Conservation (phyloP, 2,797 vertebrate genomes). For the Gorsachius magnificus region DNA sequence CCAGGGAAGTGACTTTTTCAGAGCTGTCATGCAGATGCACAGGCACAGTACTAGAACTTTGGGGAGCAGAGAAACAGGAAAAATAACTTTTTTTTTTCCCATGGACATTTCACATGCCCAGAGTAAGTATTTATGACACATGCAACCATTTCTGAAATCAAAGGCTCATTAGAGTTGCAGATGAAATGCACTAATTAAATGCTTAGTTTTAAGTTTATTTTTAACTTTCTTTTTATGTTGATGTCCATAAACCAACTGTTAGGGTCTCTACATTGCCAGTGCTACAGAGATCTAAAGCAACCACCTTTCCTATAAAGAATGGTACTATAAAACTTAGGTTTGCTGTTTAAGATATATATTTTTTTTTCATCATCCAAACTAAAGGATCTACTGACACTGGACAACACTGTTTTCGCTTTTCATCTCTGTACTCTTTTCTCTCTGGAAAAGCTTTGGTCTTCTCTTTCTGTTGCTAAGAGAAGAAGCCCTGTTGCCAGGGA, state of each 20-base stretch:
- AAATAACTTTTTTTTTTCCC: not conserved
- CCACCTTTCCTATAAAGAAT: not conserved
- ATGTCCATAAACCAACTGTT: not conserved
- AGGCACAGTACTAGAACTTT: not conserved
- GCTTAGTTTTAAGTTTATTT: not conserved
- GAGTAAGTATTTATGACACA: slow-evolving; percentile 6
- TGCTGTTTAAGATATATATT: not conserved
- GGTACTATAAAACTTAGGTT: not conserved
- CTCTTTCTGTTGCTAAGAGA: slow-evolving; percentile 67
- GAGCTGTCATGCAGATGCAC: not conserved
- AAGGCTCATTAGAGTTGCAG: slow-evolving; percentile 6
- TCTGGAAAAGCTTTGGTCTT: slow-evolving; percentile 52
- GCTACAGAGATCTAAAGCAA: not conserved
- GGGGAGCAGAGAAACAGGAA: not conserved
- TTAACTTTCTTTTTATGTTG: not conserved
- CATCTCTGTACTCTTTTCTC: slow-evolving; percentile 2
- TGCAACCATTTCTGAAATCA: slow-evolving; percentile 7
- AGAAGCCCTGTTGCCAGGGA: slow-evolving; percentile 69
- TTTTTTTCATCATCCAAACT: not conserved
- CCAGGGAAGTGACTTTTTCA: not conserved
- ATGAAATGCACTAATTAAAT: slow-evolving; percentile 11
- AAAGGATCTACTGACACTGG: not conserved
- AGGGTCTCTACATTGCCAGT: not conserved
- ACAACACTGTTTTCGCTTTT: slow-evolving; percentile 42
- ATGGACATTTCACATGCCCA: not conserved